These are phyloP conservation scores for Lateolabrax maculatus DNA, from an alignment of 2,797 vertebrate genomes.

Conservation along the genomic window DNA sequence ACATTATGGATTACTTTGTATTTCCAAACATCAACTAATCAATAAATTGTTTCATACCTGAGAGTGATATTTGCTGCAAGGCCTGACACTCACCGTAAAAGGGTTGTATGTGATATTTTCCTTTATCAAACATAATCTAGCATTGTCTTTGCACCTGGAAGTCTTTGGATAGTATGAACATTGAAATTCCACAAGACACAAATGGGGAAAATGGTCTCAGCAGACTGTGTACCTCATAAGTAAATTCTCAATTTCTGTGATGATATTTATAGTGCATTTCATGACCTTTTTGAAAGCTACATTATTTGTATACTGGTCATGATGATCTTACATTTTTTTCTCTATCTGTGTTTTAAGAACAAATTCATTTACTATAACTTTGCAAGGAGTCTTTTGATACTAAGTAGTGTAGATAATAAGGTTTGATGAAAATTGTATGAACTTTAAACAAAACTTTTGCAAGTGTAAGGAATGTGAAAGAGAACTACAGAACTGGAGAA, in stretches of 20 bases:
- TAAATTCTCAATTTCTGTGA: conserved; percentile 7
- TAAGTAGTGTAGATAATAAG: neutral
- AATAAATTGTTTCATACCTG: neutral
- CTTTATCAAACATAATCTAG: neutral
- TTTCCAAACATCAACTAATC: neutral
- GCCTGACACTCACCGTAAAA: neutral
- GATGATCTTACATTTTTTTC: neutral
- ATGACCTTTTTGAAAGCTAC: conserved; percentile 26
- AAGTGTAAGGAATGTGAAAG: neutral
- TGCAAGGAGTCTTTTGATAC: neutral
- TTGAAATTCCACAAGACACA: conserved; percentile 11
- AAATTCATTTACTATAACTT: neutral
- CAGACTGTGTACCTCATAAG: neutral
- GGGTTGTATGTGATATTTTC: conserved; percentile 7
- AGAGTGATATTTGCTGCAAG: neutral
- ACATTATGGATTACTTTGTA: neutral
- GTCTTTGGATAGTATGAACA: neutral
- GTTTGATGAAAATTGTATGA: neutral
- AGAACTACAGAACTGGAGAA: neutral
- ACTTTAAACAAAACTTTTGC: neutral
- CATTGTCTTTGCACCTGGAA: conserved; percentile 1
- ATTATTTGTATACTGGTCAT: neutral
- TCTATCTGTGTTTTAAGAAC: neutral
- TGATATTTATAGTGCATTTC: conserved; percentile 23
- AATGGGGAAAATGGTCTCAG: conserved; percentile 16